Conservation (phyloP, 2,797 vertebrate genomes). For the Remorina albescens region DNA sequence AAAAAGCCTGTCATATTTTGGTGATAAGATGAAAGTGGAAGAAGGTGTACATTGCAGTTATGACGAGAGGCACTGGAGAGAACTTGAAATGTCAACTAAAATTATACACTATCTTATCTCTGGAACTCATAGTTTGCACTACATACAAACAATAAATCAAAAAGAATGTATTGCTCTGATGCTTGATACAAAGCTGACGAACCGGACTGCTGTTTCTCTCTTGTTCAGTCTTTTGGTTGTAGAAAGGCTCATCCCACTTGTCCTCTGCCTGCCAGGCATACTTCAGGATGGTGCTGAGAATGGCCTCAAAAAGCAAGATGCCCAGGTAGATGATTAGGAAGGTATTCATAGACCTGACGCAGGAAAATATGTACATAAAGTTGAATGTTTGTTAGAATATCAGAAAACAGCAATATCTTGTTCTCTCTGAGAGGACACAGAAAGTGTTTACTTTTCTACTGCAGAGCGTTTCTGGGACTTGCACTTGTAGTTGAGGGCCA, state of each 20-base stretch:
- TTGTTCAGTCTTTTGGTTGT: constrained; percentile 94
- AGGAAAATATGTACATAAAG: neutral
- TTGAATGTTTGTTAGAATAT: neutral
- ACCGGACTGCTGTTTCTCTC: constrained; percentile 98
- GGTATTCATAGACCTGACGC: constrained; percentile 95
- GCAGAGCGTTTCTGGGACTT: constrained; percentile 99
- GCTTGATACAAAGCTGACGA: constrained; percentile 43
- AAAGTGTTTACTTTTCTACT: constrained; percentile 93
- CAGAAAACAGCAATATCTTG: neutral
- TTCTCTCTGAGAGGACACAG: neutral
- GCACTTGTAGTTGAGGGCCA: constrained; percentile 99
- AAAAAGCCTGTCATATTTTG: constrained; percentile 11
- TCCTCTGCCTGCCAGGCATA: constrained; percentile 95
- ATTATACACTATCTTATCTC: constrained; percentile 43
- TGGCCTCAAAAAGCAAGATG: constrained; percentile 94
- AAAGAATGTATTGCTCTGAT: constrained; percentile 29
- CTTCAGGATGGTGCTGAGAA: constrained; percentile 97
- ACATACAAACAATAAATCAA: constrained; percentile 36
- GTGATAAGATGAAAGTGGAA: neutral
- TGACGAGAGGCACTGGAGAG: neutral
- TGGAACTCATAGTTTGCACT: neutral
- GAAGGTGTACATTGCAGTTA: neutral
- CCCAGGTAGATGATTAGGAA: constrained; percentile 97
- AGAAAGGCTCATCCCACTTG: constrained; percentile 96
- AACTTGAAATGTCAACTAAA: constrained; percentile 7